phyloP scores from a whole-genome alignment of 2,113 vertebrate genomes.

The Myrmecobius fasciatus region DNA sequence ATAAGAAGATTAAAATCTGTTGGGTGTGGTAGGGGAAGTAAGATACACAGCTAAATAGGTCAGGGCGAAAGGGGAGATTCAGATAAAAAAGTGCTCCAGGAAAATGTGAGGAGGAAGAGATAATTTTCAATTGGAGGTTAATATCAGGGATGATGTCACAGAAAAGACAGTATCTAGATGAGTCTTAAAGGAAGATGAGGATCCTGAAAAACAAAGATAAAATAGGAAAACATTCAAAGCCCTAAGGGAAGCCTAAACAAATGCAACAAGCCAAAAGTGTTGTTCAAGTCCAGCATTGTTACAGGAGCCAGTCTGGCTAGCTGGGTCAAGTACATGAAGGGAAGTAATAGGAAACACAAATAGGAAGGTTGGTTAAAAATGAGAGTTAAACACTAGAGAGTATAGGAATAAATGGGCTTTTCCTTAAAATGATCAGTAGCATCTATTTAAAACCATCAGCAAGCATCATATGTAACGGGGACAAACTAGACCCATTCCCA shows the following conservation, averaged over 20 bases:
- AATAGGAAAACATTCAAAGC: not conserved
- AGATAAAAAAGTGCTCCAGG: not conserved
- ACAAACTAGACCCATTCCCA: no score
- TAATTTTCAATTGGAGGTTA: not conserved
- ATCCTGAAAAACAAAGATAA: not conserved
- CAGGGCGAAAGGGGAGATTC: not conserved
- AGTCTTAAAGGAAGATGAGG: not conserved
- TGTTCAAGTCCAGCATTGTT: not conserved
- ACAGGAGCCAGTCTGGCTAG: not conserved
- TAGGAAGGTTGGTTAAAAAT: not conserved
- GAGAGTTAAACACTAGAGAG: not conserved
- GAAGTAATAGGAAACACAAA: not conserved
- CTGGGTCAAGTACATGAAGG: not conserved
- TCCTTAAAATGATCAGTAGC: no score
- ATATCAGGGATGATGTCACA: not conserved
- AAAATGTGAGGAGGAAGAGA: not conserved
- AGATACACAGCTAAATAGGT: not conserved
- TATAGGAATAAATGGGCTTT: no score
- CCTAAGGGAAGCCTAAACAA: not conserved
- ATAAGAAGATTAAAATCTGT: not conserved
- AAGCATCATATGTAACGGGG: no score
- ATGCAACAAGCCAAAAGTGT: not conserved
- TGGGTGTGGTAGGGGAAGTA: not conserved
- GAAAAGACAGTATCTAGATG: not conserved
- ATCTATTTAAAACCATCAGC: no score